Evolutionary conservation across 2,113 vertebrate species (phyloP), one percentile per base, ranked within the genome.

Genomic region (Tachycineta bicolor): DNA sequence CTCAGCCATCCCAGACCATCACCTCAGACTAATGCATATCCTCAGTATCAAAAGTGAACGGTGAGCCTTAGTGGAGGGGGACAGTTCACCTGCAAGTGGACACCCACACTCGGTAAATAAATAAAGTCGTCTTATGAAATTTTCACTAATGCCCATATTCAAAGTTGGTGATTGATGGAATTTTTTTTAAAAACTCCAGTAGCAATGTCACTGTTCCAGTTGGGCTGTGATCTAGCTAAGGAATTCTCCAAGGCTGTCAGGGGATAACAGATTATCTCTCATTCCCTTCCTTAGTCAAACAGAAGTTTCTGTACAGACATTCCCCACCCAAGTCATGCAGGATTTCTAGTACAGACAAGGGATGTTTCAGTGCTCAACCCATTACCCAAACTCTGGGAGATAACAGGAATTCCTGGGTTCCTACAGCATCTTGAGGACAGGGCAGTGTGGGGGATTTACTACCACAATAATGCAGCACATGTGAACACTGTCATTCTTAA

Each of bases 11-110:
- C 14, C 17, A 39, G 39, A 58, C 21, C 31, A 13, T 3, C 1
- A 6, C 47, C 14, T 65, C 13, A 56, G 12, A 21, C 5, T 34
- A 49, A 34, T 11, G 10, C 0, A 1, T 22, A 10, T 37, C 25
- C n/a, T 89, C 24, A 49, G 5, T 9, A 31, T 9, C 17, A 63
- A 39, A 22, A 76, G 3, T 55, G 20, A 56, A 53, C 26, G 41
- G 10, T 41, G 22, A 67, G 25, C 12, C 4, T 31, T 23, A 24
- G 10, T 15, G 5, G 21, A 12, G 11, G 3, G 44, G 4, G 3
- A 39, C 0, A 3, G 4, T 25, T 59, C 0, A 0, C 37, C 13
- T 44, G 18, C 5, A 34, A 59, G 6, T 26, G 10, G 11, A 21
- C 5, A 20, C 4, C 2, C 13, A 37, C 3, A 3, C 4, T 37